Evolutionary conservation across 2,797 vertebrate genomes (phyloP), one percentile per base, ranked within the genome.

Genomic region (Amphiprion clarkii): DNA sequence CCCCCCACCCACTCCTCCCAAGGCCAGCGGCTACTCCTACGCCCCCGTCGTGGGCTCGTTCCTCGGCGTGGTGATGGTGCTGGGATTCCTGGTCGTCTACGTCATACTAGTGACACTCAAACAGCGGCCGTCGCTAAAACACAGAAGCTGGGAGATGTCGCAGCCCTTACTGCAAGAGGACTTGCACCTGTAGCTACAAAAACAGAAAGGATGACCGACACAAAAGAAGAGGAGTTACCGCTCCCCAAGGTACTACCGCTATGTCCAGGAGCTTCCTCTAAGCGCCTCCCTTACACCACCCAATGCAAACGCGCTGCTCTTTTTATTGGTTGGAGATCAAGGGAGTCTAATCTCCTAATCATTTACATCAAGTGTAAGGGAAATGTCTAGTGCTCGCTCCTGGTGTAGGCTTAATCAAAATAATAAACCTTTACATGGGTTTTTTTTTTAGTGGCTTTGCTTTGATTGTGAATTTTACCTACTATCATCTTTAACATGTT

Each of bases 81-180:
- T 96, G 44, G 88, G 95, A 56, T 99, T 99, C 69, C 94, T 96
- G 57, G 72, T 95, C 1, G 82, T 95, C 82, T 96, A 97, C 81
- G 76, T 96, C 60, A 94, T 94, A 74, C 94, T 96, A 85, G 93
- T 97, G 91, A 95, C 95, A 25, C 87, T 86, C 2, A 92, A 91
- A 55, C 96, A 96, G 64, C 84, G 95, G 46, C 95, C 95, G 10
- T 71, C 90, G 17, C 82, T 95, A 58, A 94, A 91, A 52, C 87
- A 95, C 63, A 90, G 84, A 71, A 94, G 92, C 78, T 87, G 92
- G 80, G 97, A 98, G 93, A 97, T 96, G 90, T 93, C 95, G 11
- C 95, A 96, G 88, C 97, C 97, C 0, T 92, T 98, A 68, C 89
- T 98, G 85, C 95, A 96, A 82, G 94, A 95, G 40, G 95, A 95